Base-by-base conservation (phyloP, 2,888 invertebrate genomes). In the Acanthacorydalis orientalis region DNA sequence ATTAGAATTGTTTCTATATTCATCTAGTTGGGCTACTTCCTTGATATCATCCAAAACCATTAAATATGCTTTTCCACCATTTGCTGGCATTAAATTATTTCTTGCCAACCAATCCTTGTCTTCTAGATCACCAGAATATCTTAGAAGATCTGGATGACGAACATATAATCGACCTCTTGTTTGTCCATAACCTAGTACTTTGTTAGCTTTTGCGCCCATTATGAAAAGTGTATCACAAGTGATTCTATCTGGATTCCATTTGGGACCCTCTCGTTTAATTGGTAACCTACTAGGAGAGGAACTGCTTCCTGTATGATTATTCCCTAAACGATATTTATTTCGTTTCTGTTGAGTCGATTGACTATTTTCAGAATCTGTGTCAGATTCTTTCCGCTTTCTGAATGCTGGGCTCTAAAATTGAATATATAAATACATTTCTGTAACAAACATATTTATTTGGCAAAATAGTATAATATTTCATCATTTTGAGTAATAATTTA, bases 81-180 rank as follows among this genome's bases (percentile, higher is more conserved):
- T 81, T 33, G 83, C 80, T 50, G 84, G 83, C 65, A 83, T 83
- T 51, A 83, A 66, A 57, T 80, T 80, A 56, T 83, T 79, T 51
- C 78, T 80, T 40, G 80, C 77, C 45, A 87, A 70, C 85, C 85
- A 86, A 57, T 83, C 82, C 59, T 85, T 84, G 59, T 87, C 87
- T 51, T 82, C 80, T 46, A 78, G 78, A 58, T 87, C 87, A 4
- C 84, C 83, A 16, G 80, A 79, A 63, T 86, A 87, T 59, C 83
- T 72, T 45, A 84, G 76, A 41, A 86, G 60, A 42, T 82, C 82
- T 4, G 85, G 80, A 64, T 86, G 86, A 58, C 84, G 75, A 2
- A 83, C 78, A 57, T 84, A 85, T 10, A 85, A 63, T 6, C 84
- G 70, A 1, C 85, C 84, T 52, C 84, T 69, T 1, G 83, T 80